A percentile compares a stretch with the other conserved stretches of the same genome.
Evolutionary conservation across 2,113 vertebrate genomes (phyloP).

Genomic region (Pleuronectes platessa): DNA sequence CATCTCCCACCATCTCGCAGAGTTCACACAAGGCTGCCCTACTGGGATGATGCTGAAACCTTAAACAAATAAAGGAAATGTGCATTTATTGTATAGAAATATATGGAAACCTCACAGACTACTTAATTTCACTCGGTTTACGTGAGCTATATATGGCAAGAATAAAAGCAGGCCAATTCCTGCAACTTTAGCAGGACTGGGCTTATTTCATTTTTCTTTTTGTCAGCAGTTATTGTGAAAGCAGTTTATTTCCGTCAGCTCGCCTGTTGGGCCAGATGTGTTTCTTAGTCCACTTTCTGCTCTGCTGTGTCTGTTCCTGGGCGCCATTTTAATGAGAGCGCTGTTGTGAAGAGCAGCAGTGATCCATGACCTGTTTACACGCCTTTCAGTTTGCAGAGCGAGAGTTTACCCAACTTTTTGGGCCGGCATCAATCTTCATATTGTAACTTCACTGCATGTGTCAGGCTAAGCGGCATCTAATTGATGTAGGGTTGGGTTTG

Average conservation of each 20-base stretch:
- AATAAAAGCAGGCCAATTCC: conserved; percentile 3
- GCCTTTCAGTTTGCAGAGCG: conserved; percentile 22
- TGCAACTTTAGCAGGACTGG: neutral
- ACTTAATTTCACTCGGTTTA: conserved; percentile 26
- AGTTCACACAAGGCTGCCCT: conserved; percentile 35
- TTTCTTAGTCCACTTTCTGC: conserved; percentile 28
- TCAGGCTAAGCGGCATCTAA: conserved; percentile 12
- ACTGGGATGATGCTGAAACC: conserved; percentile 27
- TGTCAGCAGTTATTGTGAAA: conserved; percentile 31
- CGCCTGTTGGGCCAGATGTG: neutral
- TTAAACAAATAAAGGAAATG: conserved; percentile 30
- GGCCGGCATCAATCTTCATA: conserved; percentile 8
- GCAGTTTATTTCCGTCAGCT: conserved; percentile 12
- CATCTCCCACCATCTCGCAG: conserved; percentile 26
- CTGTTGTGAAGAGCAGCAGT: neutral
- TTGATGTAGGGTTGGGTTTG: neutral
- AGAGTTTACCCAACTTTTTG: conserved; percentile 36
- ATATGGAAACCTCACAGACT: conserved; percentile 24
- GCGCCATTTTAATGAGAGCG: conserved; percentile 23
- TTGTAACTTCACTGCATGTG: neutral
- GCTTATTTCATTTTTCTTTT: conserved; percentile 16
- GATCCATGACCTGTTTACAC: conserved; percentile 31
- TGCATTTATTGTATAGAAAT: too few species aligned
- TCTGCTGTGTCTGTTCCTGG: conserved; percentile 27
- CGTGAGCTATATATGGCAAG: neutral